Evolutionary conservation across 2,888 invertebrate species (phyloP).

Genomic region (Callosobruchus maculatus): DNA sequence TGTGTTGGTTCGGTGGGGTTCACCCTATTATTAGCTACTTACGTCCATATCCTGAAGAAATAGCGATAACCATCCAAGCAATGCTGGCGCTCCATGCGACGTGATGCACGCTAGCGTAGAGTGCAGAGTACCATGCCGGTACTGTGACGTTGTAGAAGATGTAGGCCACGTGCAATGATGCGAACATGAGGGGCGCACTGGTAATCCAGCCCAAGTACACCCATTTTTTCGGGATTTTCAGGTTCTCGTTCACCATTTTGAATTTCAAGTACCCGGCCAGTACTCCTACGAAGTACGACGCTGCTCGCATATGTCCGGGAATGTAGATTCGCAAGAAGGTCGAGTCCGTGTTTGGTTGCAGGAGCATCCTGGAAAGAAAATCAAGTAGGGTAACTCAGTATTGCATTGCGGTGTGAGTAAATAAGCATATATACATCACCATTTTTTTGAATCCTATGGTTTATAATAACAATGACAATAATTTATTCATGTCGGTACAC

Average conservation of each 20-base stretch:
- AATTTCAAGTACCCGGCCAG: conserved; percentile 37
- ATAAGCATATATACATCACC: too few species aligned
- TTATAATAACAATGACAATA: too few species aligned
- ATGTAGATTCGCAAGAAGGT: conserved; percentile 38
- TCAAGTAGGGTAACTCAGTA: too few species aligned
- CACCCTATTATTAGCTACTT: conserved; percentile 17
- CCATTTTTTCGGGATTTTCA: conserved; percentile 27
- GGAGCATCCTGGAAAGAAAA: conserved; percentile 30
- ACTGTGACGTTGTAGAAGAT: conserved; percentile 35
- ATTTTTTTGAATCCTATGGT: too few species aligned
- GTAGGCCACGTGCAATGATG: conserved; percentile 35
- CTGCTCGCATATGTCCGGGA: conserved; percentile 39
- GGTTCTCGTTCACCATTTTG: conserved; percentile 28
- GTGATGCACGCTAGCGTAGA: conserved; percentile 40
- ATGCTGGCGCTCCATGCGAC: conserved; percentile 39
- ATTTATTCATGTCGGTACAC: too few species aligned
- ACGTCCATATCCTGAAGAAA: conserved; percentile 41
- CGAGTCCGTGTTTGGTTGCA: conserved; percentile 34
- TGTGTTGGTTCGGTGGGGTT: too few species aligned
- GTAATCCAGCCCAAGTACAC: conserved; percentile 34
- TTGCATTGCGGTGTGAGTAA: too few species aligned
- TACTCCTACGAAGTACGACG: conserved; percentile 40
- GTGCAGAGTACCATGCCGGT: conserved; percentile 32
- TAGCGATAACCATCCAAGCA: conserved; percentile 39
- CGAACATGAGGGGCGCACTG: conserved; percentile 27